A percentile compares a stretch with the other conserved stretches of the same genome.
Evolutionary conservation across 2,113 vertebrate genomes (phyloP).

Genomic region (Tympanuchus pallidicinctus): DNA sequence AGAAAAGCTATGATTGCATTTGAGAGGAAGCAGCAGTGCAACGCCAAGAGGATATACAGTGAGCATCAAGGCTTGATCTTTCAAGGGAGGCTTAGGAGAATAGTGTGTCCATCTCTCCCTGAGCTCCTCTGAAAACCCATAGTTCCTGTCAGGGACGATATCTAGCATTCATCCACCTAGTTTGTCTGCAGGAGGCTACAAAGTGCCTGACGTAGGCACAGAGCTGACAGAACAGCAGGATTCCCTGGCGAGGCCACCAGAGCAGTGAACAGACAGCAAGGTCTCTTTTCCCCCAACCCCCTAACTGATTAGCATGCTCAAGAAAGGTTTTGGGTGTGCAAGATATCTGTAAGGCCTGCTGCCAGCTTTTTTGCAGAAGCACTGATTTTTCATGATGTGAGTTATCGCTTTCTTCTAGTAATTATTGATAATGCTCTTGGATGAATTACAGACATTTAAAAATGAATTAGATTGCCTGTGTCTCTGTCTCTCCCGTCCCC

Average conservation of each 20-base stretch:
- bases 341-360: constrained; percentile 47
- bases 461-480: constrained; percentile 58
- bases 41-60: not conserved
- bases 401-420: constrained; percentile 56
- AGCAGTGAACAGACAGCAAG: constrained; percentile 24
- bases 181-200: not conserved
- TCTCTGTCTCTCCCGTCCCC: not conserved
- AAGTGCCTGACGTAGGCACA: not conserved
- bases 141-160: not conserved
- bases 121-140: not conserved
- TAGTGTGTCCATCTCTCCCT: not conserved
- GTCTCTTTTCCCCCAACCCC: not conserved
- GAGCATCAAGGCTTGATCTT: not conserved
- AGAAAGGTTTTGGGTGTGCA: constrained; percentile 30
- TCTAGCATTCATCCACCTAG: not conserved
- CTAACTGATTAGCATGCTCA: constrained; percentile 30
- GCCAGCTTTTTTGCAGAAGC: constrained; percentile 48
- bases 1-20: accelerated
- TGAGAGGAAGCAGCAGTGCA: not conserved
- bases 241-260: not conserved
- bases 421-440: constrained; percentile 70
- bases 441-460: constrained; percentile 71
- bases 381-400: not conserved
- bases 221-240: not conserved
- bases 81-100: not conserved